These are phyloP conservation scores for Drosophila ercepeae DNA, from an alignment of 1,140 invertebrate species.

Conservation along the genomic window DNA sequence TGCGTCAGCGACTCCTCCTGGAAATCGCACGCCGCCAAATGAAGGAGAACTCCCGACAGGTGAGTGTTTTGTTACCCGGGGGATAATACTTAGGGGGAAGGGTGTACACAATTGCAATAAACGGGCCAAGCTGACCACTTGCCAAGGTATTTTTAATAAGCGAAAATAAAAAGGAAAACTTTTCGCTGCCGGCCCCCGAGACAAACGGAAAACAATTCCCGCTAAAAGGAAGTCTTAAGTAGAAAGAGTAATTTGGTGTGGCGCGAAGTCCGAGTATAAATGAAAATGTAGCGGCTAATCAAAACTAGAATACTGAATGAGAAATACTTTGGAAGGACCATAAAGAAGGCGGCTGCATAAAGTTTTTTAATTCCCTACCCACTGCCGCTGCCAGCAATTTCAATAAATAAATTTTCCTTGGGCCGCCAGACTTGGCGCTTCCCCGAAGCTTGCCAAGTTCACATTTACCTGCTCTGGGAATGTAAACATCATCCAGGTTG, in stretches of 20 bases:
- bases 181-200: constrained; percentile 35
- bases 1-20: constrained; percentile 89
- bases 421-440: background rate
- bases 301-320: constrained; percentile 72
- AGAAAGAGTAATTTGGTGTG: constrained; percentile 46
- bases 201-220: constrained; percentile 58
- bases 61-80: constrained; percentile 38
- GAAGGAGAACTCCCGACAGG: constrained; percentile 87
- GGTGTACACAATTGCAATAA: background rate
- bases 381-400: background rate
- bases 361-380: constrained; percentile 59
- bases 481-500: constrained; percentile 46
- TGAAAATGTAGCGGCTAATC: constrained; percentile 58
- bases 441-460: constrained; percentile 20
- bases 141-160: constrained; percentile 73
- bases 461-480: constrained; percentile 10
- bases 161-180: constrained; percentile 51
- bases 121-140: constrained; percentile 32
- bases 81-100: background rate
- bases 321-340: constrained; percentile 47
- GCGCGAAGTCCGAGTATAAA: constrained; percentile 11
- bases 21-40: constrained; percentile 90
- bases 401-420: constrained; percentile 28
- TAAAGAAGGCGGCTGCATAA: constrained; percentile 35
- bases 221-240: constrained; percentile 8